phyloP scores from a whole-genome alignment of 2,888 invertebrate species.

The Sepiola atlantica region DNA sequence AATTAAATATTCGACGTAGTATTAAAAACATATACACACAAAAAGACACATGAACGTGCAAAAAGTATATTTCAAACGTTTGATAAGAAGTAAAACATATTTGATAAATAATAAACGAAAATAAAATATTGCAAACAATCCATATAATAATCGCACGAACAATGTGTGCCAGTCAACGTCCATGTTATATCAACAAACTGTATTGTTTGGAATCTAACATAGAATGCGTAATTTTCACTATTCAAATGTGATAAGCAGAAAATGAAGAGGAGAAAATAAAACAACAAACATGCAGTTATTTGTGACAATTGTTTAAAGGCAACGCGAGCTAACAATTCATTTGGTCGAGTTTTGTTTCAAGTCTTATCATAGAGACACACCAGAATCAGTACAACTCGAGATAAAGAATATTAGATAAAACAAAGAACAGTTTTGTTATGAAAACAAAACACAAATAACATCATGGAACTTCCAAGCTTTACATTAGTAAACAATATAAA shows the following conservation, averaged over 20 bases:
- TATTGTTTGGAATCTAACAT: background rate
- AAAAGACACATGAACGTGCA: background rate
- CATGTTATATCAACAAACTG: background rate
- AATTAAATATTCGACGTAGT: too few relatives aligned
- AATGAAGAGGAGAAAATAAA: background rate
- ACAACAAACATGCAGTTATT: background rate
- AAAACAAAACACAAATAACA: too few relatives aligned
- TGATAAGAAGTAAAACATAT: background rate
- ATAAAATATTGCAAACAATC: background rate
- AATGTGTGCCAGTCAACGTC: background rate
- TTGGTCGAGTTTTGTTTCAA: background rate
- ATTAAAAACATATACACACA: background rate
- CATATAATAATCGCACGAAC: background rate
- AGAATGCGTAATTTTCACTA: background rate
- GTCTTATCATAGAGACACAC: background rate
- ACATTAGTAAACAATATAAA: background rate
- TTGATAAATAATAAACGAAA: background rate
- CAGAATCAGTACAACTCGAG: background rate
- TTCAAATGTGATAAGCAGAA: background rate
- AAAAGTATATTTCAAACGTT: background rate
- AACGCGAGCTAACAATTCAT: background rate
- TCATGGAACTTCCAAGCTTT: too few relatives aligned
- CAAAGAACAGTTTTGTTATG: too few relatives aligned
- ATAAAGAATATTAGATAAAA: too few relatives aligned
- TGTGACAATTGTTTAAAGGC: background rate